These are phyloP conservation scores for Megamerina dolium DNA, from an alignment of 2,888 invertebrate species.

Conservation along the genomic window DNA sequence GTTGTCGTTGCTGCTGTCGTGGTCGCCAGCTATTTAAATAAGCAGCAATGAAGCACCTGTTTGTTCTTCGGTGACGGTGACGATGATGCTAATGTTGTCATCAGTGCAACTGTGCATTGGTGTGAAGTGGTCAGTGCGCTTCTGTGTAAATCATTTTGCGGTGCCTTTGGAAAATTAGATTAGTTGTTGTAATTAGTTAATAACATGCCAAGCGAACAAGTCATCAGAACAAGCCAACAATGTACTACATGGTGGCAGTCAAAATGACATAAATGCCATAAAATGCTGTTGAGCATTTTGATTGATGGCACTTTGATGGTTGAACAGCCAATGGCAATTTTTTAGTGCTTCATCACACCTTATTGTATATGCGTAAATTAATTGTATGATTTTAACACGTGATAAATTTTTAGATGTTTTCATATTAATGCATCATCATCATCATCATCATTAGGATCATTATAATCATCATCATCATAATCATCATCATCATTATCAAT, in stretches of 20 bases:
- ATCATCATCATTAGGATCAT: too few species aligned
- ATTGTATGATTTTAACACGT: too few species aligned
- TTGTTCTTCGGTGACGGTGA: too few species aligned
- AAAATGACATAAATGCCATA: conserved; percentile 21
- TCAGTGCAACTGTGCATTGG: background rate
- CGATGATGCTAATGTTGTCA: background rate
- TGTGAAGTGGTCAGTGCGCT: background rate
- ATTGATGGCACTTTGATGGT: conserved; percentile 43
- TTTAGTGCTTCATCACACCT: too few species aligned
- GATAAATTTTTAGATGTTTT: too few species aligned
- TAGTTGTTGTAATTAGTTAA: conserved; percentile 47
- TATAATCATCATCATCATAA: too few species aligned
- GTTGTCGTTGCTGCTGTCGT: background rate
- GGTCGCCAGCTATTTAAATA: too few species aligned
- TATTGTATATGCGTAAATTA: too few species aligned
- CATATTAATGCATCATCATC: too few species aligned
- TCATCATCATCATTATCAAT: too few species aligned
- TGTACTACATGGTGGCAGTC: conserved; percentile 17
- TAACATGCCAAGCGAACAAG: conserved; percentile 48
- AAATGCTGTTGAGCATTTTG: conserved; percentile 31
- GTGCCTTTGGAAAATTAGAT: conserved; percentile 36
- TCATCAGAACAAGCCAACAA: conserved; percentile 28
- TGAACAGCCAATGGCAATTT: conserved; percentile 20
- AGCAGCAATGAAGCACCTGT: too few species aligned
- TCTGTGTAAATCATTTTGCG: conserved; percentile 18